A percentile compares a stretch with the other conserved stretches of the same genome.
Evolutionary conservation across 2,797 vertebrate species (phyloP).

Genomic region (Decapterus maruadsi): DNA sequence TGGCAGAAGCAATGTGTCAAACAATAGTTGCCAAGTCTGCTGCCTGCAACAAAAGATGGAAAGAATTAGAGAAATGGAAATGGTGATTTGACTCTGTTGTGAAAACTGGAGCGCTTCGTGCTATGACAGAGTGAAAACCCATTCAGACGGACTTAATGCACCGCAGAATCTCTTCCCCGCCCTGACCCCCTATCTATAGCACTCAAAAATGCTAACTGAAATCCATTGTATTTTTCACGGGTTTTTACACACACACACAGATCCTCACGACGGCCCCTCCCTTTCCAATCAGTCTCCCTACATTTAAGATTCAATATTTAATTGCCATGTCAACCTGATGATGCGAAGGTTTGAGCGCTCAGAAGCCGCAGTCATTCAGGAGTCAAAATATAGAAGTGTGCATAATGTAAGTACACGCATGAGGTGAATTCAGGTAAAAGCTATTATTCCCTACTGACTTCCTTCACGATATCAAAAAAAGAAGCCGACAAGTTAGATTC

Average conservation of each 20-base stretch:
- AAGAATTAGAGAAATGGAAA: conserved; percentile 74
- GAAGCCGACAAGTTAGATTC: background rate
- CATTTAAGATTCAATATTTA: conserved; percentile 32
- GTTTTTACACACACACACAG: background rate
- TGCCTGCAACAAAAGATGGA: conserved; percentile 68
- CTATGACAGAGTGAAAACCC: conserved; percentile 58
- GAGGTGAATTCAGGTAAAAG: conserved; percentile 17
- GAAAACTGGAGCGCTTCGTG: conserved; percentile 58
- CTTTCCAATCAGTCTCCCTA: conserved; percentile 22
- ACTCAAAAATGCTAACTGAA: conserved; percentile 59
- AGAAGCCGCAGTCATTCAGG: conserved; percentile 4
- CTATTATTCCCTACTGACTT: conserved; percentile 3
- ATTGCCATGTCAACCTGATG: conserved; percentile 26
- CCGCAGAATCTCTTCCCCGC: conserved; percentile 45
- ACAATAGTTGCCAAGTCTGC: conserved; percentile 72
- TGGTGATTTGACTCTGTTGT: conserved; percentile 67
- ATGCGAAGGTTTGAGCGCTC: conserved; percentile 29
- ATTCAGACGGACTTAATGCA: conserved; percentile 68
- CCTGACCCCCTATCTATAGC: conserved; percentile 27
- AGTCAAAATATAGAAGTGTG: conserved; percentile 20
- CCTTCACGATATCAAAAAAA: conserved; percentile 26
- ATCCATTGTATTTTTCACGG: conserved; percentile 39
- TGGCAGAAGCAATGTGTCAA: conserved; percentile 59
- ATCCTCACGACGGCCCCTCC: background rate
- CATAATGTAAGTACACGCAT: conserved; percentile 6